Evolutionary conservation across 2,113 vertebrate species (phyloP).

Genomic region (Nematolebias whitei): DNA sequence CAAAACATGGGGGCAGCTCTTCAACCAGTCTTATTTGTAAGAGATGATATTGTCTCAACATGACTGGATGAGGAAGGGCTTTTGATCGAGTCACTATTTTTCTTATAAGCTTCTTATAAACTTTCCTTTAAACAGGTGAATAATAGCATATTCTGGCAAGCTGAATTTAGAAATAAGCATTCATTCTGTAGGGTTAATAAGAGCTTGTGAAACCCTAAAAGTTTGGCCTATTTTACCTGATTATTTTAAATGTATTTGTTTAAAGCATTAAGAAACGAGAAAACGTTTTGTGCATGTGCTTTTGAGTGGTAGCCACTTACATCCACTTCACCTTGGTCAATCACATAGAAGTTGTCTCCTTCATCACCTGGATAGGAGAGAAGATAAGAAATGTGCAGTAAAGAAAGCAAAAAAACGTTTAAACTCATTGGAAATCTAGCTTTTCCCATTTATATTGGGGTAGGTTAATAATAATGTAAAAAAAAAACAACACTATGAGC

Average conservation of each 20-base stretch:
- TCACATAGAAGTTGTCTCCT: constrained; percentile 98
- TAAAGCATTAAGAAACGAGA: neutral
- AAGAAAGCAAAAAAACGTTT: constrained; percentile 4
- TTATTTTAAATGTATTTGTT: neutral
- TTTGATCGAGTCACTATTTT: constrained; percentile 29
- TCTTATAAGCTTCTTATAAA: neutral
- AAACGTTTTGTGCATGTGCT: constrained; percentile 6
- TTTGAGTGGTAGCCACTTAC: constrained; percentile 81
- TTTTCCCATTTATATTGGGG: too few relatives aligned
- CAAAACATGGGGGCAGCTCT: constrained; percentile 55
- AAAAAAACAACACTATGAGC: too few relatives aligned
- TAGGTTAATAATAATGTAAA: too few relatives aligned
- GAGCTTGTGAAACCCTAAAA: neutral
- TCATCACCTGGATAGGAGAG: constrained; percentile 86
- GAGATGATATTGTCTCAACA: constrained; percentile 40
- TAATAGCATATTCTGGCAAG: neutral
- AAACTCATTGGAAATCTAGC: constrained; percentile 24
- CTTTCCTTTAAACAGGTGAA: neutral
- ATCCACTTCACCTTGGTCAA: constrained; percentile 97
- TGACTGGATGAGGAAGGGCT: constrained; percentile 31
- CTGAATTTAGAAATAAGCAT: neutral
- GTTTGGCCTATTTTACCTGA: neutral
- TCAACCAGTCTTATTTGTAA: constrained; percentile 59
- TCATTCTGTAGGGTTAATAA: neutral
- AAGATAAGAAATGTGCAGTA: constrained; percentile 21